Evolutionary conservation across 2,888 invertebrate species (phyloP).

Genomic region (Arctia plantaginis): DNA sequence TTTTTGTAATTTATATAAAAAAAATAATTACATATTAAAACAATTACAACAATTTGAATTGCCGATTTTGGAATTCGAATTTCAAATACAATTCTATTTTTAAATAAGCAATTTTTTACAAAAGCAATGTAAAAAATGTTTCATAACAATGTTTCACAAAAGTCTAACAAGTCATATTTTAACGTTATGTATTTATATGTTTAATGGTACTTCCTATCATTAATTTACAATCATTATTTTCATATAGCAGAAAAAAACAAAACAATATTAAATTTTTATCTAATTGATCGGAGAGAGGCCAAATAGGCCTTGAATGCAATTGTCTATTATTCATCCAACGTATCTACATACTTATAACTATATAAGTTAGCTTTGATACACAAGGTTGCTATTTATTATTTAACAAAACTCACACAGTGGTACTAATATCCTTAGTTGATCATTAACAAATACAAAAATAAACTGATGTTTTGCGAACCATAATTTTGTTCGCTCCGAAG

Average conservation of each 20-base stretch:
- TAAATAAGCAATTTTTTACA: not conserved
- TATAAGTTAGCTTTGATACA: not conserved
- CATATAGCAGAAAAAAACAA: not conserved
- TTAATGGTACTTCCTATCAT: not conserved
- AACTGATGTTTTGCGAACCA: not conserved
- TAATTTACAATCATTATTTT: not conserved
- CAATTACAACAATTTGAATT: not conserved
- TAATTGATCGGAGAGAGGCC: slow-evolving; percentile 36
- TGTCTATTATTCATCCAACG: slow-evolving; percentile 35
- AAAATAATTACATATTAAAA: not conserved
- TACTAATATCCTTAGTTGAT: not conserved
- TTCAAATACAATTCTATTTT: not conserved
- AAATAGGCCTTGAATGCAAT: slow-evolving; percentile 44
- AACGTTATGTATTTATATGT: not conserved
- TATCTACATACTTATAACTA: slow-evolving; percentile 1
- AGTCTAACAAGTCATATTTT: not conserved
- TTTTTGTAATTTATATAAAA: not conserved
- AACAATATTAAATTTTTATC: slow-evolving; percentile 28
- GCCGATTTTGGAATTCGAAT: not conserved
- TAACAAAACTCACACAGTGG: not conserved
- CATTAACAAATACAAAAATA: not conserved
- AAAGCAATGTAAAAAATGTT: not conserved
- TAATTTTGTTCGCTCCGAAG: too few relatives aligned
- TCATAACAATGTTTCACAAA: not conserved
- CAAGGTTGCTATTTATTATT: not conserved